phyloP scores from a whole-genome alignment of 2,888 invertebrate species.

The Sympetrum striolatum region DNA sequence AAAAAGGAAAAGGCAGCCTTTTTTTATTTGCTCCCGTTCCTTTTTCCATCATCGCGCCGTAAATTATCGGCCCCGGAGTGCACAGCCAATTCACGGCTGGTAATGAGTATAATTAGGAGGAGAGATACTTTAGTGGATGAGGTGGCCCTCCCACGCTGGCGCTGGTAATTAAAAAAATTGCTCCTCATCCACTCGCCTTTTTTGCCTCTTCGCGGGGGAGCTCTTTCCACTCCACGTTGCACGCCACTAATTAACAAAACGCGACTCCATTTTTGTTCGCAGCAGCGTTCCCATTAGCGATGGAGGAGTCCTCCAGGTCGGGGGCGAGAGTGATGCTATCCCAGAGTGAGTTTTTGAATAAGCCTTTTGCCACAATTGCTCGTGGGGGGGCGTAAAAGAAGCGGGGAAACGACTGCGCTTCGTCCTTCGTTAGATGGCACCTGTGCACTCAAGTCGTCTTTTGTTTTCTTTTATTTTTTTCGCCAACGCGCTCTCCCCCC shows the following conservation, averaged over 20 bases:
- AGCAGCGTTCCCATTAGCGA: background rate
- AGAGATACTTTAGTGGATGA: conserved; percentile 19
- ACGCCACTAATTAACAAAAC: conserved; percentile 37
- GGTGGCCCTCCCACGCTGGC: background rate
- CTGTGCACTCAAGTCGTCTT: conserved; percentile 8
- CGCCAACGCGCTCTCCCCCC: background rate
- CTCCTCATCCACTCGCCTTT: background rate
- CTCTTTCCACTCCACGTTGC: background rate
- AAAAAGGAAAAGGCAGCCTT: background rate
- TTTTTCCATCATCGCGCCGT: background rate
- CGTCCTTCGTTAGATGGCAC: conserved; percentile 42
- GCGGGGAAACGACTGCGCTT: background rate
- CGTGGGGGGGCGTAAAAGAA: background rate
- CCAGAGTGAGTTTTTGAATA: conserved; percentile 31
- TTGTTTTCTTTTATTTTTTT: conserved; percentile 1
- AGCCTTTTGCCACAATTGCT: conserved; percentile 41
- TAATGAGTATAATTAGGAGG: conserved; percentile 41
- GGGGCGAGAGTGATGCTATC: background rate
- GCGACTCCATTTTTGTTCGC: background rate
- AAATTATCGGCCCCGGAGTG: conserved; percentile 10
- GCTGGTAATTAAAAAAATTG: conserved; percentile 42
- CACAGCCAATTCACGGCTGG: conserved; percentile 23
- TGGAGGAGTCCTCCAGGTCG: background rate
- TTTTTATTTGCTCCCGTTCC: background rate
- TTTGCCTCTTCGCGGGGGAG: background rate